A percentile compares a stretch with the other conserved stretches of the same genome.
These are phyloP conservation scores for Orbicella faveolata DNA, from an alignment of 64 coral and sea anemone species.

Conservation along the genomic window DNA sequence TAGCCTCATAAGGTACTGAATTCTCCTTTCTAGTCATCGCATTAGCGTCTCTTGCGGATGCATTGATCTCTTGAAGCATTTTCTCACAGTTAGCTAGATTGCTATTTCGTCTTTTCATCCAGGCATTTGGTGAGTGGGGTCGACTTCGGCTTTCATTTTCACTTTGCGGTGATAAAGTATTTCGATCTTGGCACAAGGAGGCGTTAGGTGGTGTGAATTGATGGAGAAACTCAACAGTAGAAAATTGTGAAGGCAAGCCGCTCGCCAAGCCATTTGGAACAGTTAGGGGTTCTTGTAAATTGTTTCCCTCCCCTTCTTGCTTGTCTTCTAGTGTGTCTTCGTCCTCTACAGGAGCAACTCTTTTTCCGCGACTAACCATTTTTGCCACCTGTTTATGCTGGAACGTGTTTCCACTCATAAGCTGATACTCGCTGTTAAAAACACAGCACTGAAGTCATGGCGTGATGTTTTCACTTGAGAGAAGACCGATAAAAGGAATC, in stretches of 20 bases:
- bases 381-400: neutral
- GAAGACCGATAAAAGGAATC: neutral
- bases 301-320: neutral
- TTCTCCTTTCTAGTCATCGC: neutral
- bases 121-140: neutral
- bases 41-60: neutral
- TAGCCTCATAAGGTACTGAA: neutral
- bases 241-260: neutral
- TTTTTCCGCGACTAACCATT: constrained; percentile 15
- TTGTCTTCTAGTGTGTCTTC: neutral
- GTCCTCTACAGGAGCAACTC: constrained; percentile 1
- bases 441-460: neutral
- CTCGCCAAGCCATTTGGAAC: neutral
- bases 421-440: neutral
- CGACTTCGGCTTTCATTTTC: neutral
- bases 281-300: neutral
- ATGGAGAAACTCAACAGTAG: neutral
- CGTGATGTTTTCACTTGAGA: neutral
- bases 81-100: constrained; percentile 23
- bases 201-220: neutral
- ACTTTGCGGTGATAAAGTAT: neutral
- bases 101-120: constrained; percentile 23
- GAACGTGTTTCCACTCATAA: neutral
- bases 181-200: neutral
- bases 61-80: constrained; percentile 23